Evolutionary conservation across 1,140 invertebrate species (phyloP).

Genomic region (Apis dorsata): DNA sequence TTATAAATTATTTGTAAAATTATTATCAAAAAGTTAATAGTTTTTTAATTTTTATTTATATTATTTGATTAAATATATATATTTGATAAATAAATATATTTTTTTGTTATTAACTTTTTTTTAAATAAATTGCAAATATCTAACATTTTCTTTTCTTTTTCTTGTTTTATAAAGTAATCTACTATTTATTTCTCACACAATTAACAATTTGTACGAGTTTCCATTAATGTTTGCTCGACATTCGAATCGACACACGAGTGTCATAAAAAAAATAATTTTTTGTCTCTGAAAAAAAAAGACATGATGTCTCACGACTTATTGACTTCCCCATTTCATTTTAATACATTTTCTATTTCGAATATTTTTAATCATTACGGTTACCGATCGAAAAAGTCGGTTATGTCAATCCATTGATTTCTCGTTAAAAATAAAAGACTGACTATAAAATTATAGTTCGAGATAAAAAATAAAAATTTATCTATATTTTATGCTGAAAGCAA

Average conservation of each 20-base stretch:
- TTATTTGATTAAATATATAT: too few relatives aligned
- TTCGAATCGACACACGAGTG: background rate
- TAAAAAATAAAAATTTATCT: background rate
- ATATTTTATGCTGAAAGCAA: background rate
- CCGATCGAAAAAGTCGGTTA: background rate
- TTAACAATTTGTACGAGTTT: background rate
- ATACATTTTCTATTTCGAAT: background rate
- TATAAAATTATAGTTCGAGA: background rate
- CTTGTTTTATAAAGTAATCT: too few relatives aligned
- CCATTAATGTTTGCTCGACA: background rate
- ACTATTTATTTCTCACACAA: too few relatives aligned
- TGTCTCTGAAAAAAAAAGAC: background rate
- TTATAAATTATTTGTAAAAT: too few relatives aligned
- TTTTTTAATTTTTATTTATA: too few relatives aligned
- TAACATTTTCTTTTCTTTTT: too few relatives aligned
- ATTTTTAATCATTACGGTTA: background rate
- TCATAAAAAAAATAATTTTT: background rate
- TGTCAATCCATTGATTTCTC: background rate
- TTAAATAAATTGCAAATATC: too few relatives aligned
- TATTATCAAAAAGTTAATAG: too few relatives aligned
- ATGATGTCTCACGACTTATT: background rate
- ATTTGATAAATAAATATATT: too few relatives aligned
- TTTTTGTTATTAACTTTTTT: too few relatives aligned
- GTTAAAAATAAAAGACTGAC: constrained; percentile 17
- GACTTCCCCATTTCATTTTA: background rate